Evolutionary conservation across 2,113 vertebrate genomes (phyloP), one percentile per base, ranked within the genome.

Genomic region (Sula dactylatra): DNA sequence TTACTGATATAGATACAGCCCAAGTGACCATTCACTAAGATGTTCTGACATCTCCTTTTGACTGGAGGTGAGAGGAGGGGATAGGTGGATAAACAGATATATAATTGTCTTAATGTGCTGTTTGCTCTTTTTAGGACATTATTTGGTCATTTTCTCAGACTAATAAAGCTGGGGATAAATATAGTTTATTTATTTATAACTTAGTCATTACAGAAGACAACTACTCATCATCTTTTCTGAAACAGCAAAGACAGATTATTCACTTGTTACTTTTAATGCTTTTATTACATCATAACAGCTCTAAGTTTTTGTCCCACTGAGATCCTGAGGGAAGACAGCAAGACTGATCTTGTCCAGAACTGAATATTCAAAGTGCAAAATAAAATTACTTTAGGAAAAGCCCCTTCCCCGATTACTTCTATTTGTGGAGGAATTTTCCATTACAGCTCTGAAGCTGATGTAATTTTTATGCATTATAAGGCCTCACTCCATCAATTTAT

Each of bases 401-500:
- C 25, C 64, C 59, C 52, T 71, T 90, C 26, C 38, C 24, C 72
- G 74, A 16, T 90, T 88, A 74, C 38, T 92, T 92, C 32, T 80
- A 34, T 15, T 96, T 11, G 24, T 83, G 26, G 47, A 94, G n/a
- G n/a, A 86, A 90, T 86, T 95, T 95, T 90, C 85, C 69, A 88
- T 92, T 94, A 90, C 0, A 0, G 9, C 38, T 88, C 55, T 94
- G 64, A 92, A 86, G 76, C 55, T 94, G 92, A 86, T 95, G 86
- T 38, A 94, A 94, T 96, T 97, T 97, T 95, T 95, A 95, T 96
- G 90, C 56, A 95, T 95, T 95, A 86, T 90, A 86, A 95, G 82
- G 76, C 88, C 56, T 86, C 76, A 93, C 26, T 92, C 90, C 93
- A 94, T 95, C 90, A 96, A 88, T 97, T 94, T 97, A 96, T 93